Conservation (phyloP, 2,888 invertebrate genomes). For the Cheilosia variabilis region DNA sequence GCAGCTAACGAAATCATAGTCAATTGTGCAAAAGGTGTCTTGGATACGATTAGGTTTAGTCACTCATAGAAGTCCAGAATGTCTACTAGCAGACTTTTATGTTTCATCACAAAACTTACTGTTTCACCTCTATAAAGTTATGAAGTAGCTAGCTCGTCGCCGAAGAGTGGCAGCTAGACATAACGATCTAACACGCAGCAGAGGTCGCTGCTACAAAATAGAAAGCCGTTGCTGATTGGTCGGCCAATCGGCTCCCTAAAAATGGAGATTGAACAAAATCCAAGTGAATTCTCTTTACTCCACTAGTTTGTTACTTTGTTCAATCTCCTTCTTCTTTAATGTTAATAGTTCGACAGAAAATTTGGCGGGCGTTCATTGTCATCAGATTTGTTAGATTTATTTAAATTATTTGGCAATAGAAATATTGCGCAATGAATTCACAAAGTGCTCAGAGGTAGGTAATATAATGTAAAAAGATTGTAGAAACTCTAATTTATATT, state of each 20-base stretch:
- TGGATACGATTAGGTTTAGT: not conserved
- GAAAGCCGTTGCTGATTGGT: too few species aligned
- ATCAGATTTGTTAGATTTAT: conserved; percentile 10
- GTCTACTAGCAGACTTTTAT: too few species aligned
- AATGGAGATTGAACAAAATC: conserved; percentile 22
- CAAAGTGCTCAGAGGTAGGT: conserved; percentile 21
- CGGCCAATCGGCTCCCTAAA: too few species aligned
- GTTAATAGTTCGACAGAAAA: conserved; percentile 11
- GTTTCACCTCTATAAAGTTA: too few species aligned
- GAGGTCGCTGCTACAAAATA: too few species aligned
- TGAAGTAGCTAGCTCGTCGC: too few species aligned
- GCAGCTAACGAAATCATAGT: conserved; percentile 1
- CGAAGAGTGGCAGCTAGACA: too few species aligned
- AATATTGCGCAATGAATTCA: conserved; percentile 18
- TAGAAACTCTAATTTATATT: conserved; percentile 16
- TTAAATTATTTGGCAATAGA: conserved; percentile 15
- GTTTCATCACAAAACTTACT: too few species aligned
- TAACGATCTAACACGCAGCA: too few species aligned
- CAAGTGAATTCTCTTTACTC: conserved; percentile 18
- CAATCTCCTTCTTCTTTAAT: conserved; percentile 12
- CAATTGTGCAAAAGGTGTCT: not conserved
- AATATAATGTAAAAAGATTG: too few species aligned
- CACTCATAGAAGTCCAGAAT: too few species aligned
- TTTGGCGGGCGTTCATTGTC: conserved; percentile 16
- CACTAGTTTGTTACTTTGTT: conserved; percentile 18